Base-by-base conservation (phyloP, 2,888 invertebrate species). In the Folsomia candida region DNA sequence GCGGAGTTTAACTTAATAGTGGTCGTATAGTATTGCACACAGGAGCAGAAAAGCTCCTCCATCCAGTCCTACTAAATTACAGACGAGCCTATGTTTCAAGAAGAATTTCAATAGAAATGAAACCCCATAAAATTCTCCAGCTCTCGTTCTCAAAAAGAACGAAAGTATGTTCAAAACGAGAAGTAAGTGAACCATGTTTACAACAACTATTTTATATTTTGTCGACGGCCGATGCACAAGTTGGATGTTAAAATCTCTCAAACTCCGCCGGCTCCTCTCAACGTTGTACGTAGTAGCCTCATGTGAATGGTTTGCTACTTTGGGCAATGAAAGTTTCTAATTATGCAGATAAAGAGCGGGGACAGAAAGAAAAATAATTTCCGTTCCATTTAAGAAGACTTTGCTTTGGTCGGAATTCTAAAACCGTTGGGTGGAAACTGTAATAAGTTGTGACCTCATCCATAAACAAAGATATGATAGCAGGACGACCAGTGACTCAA, bases 321-420 rank as follows among this genome's bases (percentile, higher is more conserved):
- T 20, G 22, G 54, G 54, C 6, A 65, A 65, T 26, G 54, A 65
- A 74, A 72, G 68, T 68, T 72, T 75, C 47, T 75, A 75, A 75
- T 75, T 75, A 75, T 75, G 75, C 68, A 75, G 69, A 72, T 72
- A 60, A 68, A 51, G 27, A 60, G 51, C 4, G 61, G 51, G 47
- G 6, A 51, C 26, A 65, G 65, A 54, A 25, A 57, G 65, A 65
- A 65, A 65, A 65, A 65, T 65, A 54, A 65, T 65, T 65, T 65
- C 63, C 64, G 47, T 63, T 69, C 29, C 29, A 64, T 63, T 69
- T 69, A 68, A 69, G 61, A 54, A 64, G 18, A 24, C 54, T 54
- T 22, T 25, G 63, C 22, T 47, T 51, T 24, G n/a, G 60, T 60
- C 2, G 47, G 25, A 63, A 51, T 25, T 37, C 63, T 65, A 27